Evolutionary conservation across 1,140 invertebrate genomes (phyloP).

Genomic region (Tyrophagus putrescentiae): DNA sequence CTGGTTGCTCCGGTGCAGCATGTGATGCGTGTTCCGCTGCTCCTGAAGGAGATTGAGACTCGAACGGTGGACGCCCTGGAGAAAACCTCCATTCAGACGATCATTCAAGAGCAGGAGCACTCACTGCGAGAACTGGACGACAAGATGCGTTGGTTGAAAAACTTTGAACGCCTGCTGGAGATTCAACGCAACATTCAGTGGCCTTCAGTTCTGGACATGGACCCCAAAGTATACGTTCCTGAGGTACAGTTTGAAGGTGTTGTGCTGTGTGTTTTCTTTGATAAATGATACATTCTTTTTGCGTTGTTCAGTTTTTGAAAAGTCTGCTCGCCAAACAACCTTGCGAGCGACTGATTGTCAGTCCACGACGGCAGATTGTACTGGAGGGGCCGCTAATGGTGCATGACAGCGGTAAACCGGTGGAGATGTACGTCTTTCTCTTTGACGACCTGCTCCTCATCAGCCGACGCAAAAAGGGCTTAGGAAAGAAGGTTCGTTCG

Average conservation of each 20-base stretch:
- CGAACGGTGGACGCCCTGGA: constrained; percentile 43
- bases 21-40: constrained; percentile 50
- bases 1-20: constrained; percentile 51
- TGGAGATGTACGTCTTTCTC: constrained; percentile 48
- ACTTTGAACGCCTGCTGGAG: constrained; percentile 52
- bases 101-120: constrained; percentile 46
- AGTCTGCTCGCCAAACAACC: constrained; percentile 45
- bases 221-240: constrained; percentile 48
- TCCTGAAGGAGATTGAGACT: constrained; percentile 45
- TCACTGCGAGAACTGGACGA: constrained; percentile 50
- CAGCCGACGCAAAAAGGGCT: constrained; percentile 47
- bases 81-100: constrained; percentile 39
- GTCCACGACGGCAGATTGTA: constrained; percentile 45
- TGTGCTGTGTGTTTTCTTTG: not conserved
- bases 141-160: constrained; percentile 55
- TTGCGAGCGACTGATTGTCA: constrained; percentile 50
- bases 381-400: constrained; percentile 46
- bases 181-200: constrained; percentile 51
- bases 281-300: constrained; percentile 11
- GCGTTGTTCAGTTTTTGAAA: constrained; percentile 40
- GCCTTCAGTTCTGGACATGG: constrained; percentile 49
- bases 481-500: constrained; percentile 40
- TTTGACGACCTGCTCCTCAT: constrained; percentile 56
- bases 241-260: constrained; percentile 36
- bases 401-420: constrained; percentile 42